Percentiles rank a stretch among this genome's conserved stretches.
phyloP scores from a whole-genome alignment of 2,113 vertebrate species.

The Eretmodus cyanostictus region DNA sequence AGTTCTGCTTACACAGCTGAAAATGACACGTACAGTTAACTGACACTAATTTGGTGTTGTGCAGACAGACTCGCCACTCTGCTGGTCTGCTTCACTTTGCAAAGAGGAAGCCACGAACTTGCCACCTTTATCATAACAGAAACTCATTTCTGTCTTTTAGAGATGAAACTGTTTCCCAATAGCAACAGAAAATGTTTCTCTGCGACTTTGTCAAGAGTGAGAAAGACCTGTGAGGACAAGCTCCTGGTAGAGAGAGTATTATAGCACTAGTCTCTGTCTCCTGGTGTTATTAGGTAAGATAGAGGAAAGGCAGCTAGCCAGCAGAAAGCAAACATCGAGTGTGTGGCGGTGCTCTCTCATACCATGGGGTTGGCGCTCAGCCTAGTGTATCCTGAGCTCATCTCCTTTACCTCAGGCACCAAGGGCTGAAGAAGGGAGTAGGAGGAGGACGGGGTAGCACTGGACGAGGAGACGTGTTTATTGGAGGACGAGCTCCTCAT shows the following conservation, averaged over 20 bases:
- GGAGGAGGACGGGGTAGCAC: conserved; percentile 51
- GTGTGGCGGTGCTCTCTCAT: conserved; percentile 52
- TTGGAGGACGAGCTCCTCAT: conserved; percentile 67
- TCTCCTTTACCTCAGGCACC: conserved; percentile 72
- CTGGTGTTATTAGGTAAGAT: conserved; percentile 47
- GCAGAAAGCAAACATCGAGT: neutral
- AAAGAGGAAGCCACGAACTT: neutral
- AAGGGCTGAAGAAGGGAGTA: conserved; percentile 68
- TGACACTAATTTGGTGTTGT: neutral
- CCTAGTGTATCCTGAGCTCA: conserved; percentile 70
- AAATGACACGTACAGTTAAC: neutral
- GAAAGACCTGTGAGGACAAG: neutral
- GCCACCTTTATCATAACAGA: neutral
- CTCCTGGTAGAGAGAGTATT: neutral
- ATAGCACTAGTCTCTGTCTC: neutral
- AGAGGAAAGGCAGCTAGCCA: conserved; percentile 21
- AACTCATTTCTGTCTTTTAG: neutral
- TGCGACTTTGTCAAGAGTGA: neutral
- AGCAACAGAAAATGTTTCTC: neutral
- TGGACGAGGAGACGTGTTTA: conserved; percentile 60
- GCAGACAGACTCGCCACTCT: neutral
- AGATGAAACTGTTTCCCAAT: neutral
- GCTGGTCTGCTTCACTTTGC: neutral
- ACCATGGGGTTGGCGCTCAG: conserved; percentile 72
- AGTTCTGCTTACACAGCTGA: neutral